phyloP scores from a whole-genome alignment of 92 coral and sea anemone genomes.

The Desmophyllum pertusum region DNA sequence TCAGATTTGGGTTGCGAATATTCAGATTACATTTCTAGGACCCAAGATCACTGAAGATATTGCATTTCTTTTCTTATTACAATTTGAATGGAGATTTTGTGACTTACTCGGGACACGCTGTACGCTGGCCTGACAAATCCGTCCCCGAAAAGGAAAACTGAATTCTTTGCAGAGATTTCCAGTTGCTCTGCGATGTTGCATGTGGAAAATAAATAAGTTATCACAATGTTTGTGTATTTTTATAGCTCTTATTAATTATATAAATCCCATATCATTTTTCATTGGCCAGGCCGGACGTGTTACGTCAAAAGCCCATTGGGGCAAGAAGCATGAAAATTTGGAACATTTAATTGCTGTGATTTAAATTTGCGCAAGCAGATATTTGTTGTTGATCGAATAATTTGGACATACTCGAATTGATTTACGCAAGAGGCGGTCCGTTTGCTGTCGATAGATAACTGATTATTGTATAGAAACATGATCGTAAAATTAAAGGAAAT shows the following conservation, averaged over 20 bases:
- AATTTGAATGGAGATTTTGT: neutral
- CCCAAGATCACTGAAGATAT: neutral
- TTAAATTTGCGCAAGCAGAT: neutral
- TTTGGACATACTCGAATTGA: neutral
- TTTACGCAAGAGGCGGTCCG: neutral
- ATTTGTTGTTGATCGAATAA: neutral
- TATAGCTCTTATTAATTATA: neutral
- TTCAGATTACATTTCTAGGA: neutral
- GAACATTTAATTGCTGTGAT: neutral
- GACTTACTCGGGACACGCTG: neutral
- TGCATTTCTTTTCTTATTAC: neutral
- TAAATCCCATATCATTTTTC: slow-evolving; percentile 1
- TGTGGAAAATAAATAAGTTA: neutral
- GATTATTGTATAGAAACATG: neutral
- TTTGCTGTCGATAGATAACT: neutral
- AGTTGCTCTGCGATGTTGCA: neutral
- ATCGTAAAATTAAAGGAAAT: neutral
- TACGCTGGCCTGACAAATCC: neutral
- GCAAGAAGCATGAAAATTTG: neutral
- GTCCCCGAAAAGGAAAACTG: neutral
- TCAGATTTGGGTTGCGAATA: neutral
- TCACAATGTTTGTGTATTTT: neutral
- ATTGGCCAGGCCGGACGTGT: neutral
- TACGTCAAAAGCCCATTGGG: slow-evolving; percentile 9
- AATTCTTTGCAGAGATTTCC: neutral